phyloP scores from a whole-genome alignment of 2,797 vertebrate genomes.

The Taeniopygia guttata region DNA sequence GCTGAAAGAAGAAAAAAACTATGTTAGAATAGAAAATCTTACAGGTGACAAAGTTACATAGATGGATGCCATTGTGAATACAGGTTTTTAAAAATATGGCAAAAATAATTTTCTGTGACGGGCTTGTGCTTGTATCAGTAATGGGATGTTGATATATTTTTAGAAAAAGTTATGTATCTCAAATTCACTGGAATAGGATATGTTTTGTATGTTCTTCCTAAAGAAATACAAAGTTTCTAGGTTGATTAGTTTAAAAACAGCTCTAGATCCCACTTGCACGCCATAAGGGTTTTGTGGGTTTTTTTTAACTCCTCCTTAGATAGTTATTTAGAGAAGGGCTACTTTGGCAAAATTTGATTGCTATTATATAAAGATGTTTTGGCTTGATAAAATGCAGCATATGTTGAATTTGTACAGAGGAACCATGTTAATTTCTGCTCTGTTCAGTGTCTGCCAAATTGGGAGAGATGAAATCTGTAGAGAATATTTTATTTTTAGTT shows the following conservation, averaged over 20 bases:
- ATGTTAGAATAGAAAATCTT: neutral
- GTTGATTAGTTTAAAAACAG: neutral
- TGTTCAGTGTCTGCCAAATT: slow-evolving; percentile 26
- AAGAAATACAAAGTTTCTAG: neutral
- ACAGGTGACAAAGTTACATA: neutral
- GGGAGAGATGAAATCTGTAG: neutral
- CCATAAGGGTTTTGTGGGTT: neutral
- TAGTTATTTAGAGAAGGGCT: neutral
- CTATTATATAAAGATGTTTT: slow-evolving; percentile 23
- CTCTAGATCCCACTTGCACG: neutral
- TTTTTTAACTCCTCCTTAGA: neutral
- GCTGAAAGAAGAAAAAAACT: neutral
- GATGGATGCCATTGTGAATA: neutral
- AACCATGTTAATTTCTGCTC: neutral
- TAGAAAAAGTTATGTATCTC: fast-evolving
- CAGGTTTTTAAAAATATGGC: neutral
- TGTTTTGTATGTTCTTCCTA: neutral
- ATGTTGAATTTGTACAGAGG: neutral
- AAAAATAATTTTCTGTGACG: neutral
- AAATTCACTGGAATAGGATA: neutral
- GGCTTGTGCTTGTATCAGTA: neutral
- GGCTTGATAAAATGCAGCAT: neutral
- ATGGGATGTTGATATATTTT: neutral
- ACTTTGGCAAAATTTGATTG: neutral
- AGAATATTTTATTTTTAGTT: neutral